Percentiles rank a stretch among this genome's conserved stretches.
Evolutionary conservation across 2,113 vertebrate species (phyloP).

Genomic region (Gallinago media): DNA sequence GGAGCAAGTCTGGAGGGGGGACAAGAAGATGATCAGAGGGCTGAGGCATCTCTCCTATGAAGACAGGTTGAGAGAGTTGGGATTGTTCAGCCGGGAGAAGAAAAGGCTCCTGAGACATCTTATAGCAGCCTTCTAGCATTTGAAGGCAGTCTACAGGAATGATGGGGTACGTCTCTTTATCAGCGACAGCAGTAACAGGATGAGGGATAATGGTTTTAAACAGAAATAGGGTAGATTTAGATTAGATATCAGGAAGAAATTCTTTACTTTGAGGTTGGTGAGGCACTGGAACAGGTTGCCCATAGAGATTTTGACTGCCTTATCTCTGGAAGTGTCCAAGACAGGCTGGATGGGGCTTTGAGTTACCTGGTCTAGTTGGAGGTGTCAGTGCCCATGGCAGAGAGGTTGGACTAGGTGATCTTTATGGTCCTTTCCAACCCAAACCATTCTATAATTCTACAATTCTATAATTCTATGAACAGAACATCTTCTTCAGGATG

Average conservation of each 20-base stretch:
- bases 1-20: background rate
- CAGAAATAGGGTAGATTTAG: background rate
- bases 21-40: background rate
- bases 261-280: background rate
- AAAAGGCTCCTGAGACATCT: background rate
- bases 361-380: background rate
- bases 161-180: background rate
- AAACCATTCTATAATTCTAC: background rate
- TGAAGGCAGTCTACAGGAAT: background rate
- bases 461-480: background rate
- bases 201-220: background rate
- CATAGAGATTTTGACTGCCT: background rate
- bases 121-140: background rate
- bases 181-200: background rate
- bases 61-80: background rate
- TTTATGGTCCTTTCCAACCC: background rate
- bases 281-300: background rate
- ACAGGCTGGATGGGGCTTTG: background rate
- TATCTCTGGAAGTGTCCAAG: background rate
- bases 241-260: background rate
- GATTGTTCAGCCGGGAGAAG: background rate
- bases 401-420: background rate
- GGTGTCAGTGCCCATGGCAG: background rate
- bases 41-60: background rate
- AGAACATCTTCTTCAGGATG: background rate